Base-by-base conservation (phyloP, 2,888 invertebrate genomes). In the Mimachlamys varia region DNA sequence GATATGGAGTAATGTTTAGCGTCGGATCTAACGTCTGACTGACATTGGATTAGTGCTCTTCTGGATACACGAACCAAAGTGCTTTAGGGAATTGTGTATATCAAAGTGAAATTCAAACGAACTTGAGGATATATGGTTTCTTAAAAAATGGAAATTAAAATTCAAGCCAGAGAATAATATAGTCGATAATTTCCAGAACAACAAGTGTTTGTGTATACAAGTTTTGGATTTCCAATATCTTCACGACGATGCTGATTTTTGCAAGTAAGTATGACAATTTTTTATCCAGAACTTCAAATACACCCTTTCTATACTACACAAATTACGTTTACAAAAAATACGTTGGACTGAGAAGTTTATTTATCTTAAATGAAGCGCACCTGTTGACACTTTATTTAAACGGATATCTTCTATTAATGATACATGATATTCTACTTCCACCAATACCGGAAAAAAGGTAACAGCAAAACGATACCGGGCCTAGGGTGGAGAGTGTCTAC, bases 241-340 rank as follows among this genome's bases (percentile, higher is more conserved):
- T 33, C 76, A 27, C 33, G 33, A 33, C 76, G 13, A 76, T 33
- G 76, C 76, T 33, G 76, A 10, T 76, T 76, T 27, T 76, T 76
- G 17, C 76, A 76, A 76, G 76, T 76, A 76, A 76, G 76, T 76
- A 76, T 22, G n/a, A 19, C 58, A 58, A 22, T 58, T 58, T 53
- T 1, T 53, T 53, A 53, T 5, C 53, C 53, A 1, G 53, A 53
- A 53, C 53, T 19, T 12, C 4, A 44, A 44, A 44, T 7, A 44
- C 44, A 44, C 44, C 44, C 44, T 3, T 44, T n/a, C n/a, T n/a
- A n/a, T n/a, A n/a, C n/a, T n/a, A n/a, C n/a, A n/a, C n/a, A n/a
- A n/a, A n/a, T n/a, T n/a, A n/a, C n/a, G n/a, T n/a, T n/a, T 44
- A 7, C 44, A 44, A 44, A 44, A 44, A 44, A 5, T 5, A 7